These are phyloP conservation scores for Aphidius colemani DNA, from an alignment of 2,888 invertebrate genomes.

Conservation along the genomic window DNA sequence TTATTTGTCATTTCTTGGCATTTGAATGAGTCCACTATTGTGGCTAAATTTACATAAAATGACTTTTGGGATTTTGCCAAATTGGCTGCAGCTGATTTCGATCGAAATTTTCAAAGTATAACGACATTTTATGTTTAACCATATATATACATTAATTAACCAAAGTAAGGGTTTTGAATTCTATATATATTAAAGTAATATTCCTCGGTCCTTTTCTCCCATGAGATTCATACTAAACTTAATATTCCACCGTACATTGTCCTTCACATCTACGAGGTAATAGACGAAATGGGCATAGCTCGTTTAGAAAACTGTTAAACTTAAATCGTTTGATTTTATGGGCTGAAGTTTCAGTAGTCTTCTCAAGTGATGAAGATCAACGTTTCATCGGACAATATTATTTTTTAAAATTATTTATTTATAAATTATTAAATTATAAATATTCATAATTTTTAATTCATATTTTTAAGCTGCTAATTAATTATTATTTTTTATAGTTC, in stretches of 20 bases:
- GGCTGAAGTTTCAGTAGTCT: slow-evolving; percentile 42
- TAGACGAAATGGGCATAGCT: not conserved
- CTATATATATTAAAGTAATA: too few relatives aligned
- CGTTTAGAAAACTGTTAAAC: slow-evolving; percentile 26
- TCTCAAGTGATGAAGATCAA: slow-evolving; percentile 19
- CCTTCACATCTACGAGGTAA: too few relatives aligned
- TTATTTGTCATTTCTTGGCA: not conserved
- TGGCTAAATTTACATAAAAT: slow-evolving; percentile 43
- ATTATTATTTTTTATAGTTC: too few relatives aligned
- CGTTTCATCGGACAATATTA: not conserved
- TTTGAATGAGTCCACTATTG: not conserved
- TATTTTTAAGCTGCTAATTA: too few relatives aligned
- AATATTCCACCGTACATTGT: too few relatives aligned
- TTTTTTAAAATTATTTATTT: too few relatives aligned
- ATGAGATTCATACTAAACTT: too few relatives aligned
- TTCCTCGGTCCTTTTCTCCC: too few relatives aligned
- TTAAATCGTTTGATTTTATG: slow-evolving; percentile 51
- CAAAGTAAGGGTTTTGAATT: too few relatives aligned
- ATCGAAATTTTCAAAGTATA: slow-evolving; percentile 44
- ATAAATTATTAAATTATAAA: too few relatives aligned
- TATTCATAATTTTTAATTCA: too few relatives aligned
- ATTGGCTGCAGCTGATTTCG: slow-evolving; percentile 55
- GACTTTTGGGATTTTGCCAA: slow-evolving; percentile 49
- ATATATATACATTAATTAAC: too few relatives aligned
- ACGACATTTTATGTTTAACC: slow-evolving; percentile 10